Evolutionary conservation across 2,888 invertebrate species (phyloP).

Genomic region (Stenoptilia bipunctidactyla): DNA sequence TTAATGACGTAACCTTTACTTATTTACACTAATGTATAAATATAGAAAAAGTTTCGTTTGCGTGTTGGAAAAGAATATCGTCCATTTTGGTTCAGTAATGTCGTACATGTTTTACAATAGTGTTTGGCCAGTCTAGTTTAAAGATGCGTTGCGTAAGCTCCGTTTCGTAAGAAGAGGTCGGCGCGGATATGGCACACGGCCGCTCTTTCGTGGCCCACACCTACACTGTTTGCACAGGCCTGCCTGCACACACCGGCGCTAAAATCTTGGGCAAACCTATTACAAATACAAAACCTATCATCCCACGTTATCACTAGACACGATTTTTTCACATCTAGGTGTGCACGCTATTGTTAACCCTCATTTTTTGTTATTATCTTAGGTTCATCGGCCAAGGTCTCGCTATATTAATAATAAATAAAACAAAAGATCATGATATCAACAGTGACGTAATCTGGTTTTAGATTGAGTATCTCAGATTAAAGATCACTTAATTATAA

Average conservation of each 20-base stretch:
- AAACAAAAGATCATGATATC: slow-evolving; percentile 4
- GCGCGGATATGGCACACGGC: slow-evolving; percentile 63
- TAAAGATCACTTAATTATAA: too few relatives aligned
- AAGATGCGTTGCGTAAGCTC: slow-evolving; percentile 49
- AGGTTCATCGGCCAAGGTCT: slow-evolving; percentile 24
- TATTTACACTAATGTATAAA: too few relatives aligned
- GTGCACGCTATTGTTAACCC: background rate
- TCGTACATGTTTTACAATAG: too few relatives aligned
- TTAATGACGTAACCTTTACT: too few relatives aligned
- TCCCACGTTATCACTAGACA: slow-evolving; percentile 37
- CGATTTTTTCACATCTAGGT: slow-evolving; percentile 10
- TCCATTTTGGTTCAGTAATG: too few relatives aligned
- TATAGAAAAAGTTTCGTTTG: too few relatives aligned
- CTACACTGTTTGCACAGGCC: slow-evolving; percentile 50
- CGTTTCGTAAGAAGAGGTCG: slow-evolving; percentile 48
- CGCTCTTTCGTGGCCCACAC: slow-evolving; percentile 53
- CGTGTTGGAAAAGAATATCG: too few relatives aligned
- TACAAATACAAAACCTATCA: slow-evolving; percentile 28
- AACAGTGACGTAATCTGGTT: background rate
- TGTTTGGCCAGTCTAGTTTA: slow-evolving; percentile 15
- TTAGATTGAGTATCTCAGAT: too few relatives aligned
- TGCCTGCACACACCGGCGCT: slow-evolving; percentile 39
- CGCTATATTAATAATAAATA: background rate
- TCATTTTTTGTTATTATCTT: slow-evolving; percentile 13
- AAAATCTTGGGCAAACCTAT: slow-evolving; percentile 46